Evolutionary conservation across 2,888 invertebrate species (phyloP), one percentile per base, ranked within the genome.

Genomic region (Drosophila parthenogenetica): DNA sequence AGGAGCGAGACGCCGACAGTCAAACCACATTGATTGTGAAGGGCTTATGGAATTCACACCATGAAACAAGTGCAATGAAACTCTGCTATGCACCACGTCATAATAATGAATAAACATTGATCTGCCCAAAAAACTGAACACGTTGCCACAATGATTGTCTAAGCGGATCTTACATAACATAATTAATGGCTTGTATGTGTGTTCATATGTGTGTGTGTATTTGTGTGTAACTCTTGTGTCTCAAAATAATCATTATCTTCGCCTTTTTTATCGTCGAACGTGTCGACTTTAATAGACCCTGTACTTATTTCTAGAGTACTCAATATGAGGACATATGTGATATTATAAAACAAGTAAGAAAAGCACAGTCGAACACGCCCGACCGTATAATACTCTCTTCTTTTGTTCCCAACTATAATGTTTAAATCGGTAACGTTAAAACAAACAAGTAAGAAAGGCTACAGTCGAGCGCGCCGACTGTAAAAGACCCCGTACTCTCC

Each of bases 91-190:
- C 29, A 29, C 35, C 11, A 5, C 43, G 25, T 29, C 14, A 58
- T 29, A 29, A 29, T 29, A 73, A 77, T 87, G 84, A 87, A 82
- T 82, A 82, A 77, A 87, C 79, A 82, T 84, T 63, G 46, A 32
- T 19, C 57, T 43, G 59, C 10, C 55, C 48, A 49, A 14, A 25
- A 25, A 19, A 13, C 40, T 39, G 42, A 13, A 39, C 49, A 43
- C 17, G 40, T 37, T 48, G 73, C 57, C 68, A 51, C 64, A 65
- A 50, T 66, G 69, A 66, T 81, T 81, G 84, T 81, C 72, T 69
- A 51, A 69, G 69, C 58, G 37, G 4, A 8, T 25, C 79, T 83
- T 87, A 66, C 72, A 87, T 83, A 83, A 83, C 67, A 81, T 82
- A 65, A 79, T 79, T 87, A 82, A 57, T 13, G 73, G 65, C 69